Base-by-base conservation (phyloP, 1,140 invertebrate species). In the Meloidogyne chitwoodi region DNA sequence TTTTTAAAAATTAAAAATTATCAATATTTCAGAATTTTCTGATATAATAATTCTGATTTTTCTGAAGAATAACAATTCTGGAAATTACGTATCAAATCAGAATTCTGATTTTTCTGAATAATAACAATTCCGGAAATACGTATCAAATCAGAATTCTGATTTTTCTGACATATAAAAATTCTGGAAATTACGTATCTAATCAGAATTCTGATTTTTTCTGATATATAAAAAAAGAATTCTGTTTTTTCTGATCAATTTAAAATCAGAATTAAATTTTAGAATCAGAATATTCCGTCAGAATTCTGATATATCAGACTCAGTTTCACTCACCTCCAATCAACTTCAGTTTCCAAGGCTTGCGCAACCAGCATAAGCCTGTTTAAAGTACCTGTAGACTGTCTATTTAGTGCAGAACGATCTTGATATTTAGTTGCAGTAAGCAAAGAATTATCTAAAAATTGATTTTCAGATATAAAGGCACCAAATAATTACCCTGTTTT, bases 291-390 rank as follows among this genome's bases (percentile, higher is more conserved):
- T 38, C 4, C 4, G 6, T 31, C 29, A 31, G 29, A 31, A 38
- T 38, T 38, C 34, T 38, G 8, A 6, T 38, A 0, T 38, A 10
- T 16, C 16, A 19, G 16, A 16, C 16, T 14, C 14, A 31, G 0
- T 44, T 48, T 14, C 14, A 19, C 44, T 72, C 70, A 73, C 70
- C 70, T 73, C 70, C 76, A 78, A 75, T 87, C 83, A 16, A 86
- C 85, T 67, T 85, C 85, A 14, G 72, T 72, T 68, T 85, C 84
- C 24, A 85, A 48, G 3, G 85, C 85, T 44, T 84, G 85, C 2
- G 84, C 84, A 19, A 85, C 84, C 38, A 85, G 73, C 22, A 85
- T 87, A n/a, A 85, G 74, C 29, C 84, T 72, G 69, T 85, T 86
- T 1, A 85, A 68, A 19, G 84, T 85, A 14, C 85, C 85, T 16